Evolutionary conservation across 2,888 invertebrate species (phyloP).

Genomic region (Xanthorhoe spadicearia): DNA sequence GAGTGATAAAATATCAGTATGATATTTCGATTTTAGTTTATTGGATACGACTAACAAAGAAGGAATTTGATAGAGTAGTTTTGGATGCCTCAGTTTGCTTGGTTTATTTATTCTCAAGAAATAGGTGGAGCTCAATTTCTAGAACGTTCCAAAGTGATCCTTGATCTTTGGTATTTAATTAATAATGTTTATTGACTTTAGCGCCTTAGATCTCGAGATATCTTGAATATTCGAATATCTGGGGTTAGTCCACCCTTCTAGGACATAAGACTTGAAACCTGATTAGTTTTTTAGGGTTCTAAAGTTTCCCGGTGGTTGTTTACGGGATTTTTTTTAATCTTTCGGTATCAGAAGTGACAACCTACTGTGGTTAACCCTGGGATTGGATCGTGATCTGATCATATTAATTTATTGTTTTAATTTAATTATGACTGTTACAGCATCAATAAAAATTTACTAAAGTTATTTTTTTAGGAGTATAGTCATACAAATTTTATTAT

Average conservation of each 20-base stretch:
- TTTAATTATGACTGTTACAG: too few species aligned
- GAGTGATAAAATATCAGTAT: too few species aligned
- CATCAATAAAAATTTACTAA: too few species aligned
- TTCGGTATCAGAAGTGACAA: too few species aligned
- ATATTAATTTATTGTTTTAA: too few species aligned
- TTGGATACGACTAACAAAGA: background rate
- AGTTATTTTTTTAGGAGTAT: too few species aligned
- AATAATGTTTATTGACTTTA: background rate
- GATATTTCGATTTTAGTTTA: too few species aligned
- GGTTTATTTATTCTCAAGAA: background rate
- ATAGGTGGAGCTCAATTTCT: background rate
- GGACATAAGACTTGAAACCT: background rate
- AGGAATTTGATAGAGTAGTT: background rate
- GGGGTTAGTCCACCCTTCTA: background rate
- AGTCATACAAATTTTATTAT: too few species aligned
- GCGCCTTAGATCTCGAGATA: background rate
- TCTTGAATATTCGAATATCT: background rate
- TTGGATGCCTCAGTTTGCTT: background rate
- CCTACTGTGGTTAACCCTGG: too few species aligned
- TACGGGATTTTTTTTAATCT: too few species aligned
- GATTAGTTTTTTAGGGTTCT: background rate
- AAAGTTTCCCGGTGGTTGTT: too few species aligned
- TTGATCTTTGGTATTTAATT: slow-evolving; percentile 1
- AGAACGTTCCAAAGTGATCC: background rate
- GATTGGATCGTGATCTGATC: too few species aligned